Percentiles rank a stretch among this genome's conserved stretches.
phyloP scores from a whole-genome alignment of 1,140 invertebrate genomes.

The Bathynomus jamesi region DNA sequence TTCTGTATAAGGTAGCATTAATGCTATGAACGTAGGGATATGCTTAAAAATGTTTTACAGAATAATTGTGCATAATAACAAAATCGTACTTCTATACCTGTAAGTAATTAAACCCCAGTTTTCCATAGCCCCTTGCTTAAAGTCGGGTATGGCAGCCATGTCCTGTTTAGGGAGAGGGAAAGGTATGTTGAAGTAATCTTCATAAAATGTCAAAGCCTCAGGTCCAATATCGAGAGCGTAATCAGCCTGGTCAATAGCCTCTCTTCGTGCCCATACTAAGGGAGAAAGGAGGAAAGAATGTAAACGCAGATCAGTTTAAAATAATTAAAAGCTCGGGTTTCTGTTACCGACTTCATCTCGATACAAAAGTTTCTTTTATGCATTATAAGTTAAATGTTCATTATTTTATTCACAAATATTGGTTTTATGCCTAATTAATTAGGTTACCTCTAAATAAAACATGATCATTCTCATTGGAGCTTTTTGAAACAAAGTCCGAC shows the following conservation, averaged over 20 bases:
- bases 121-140: slow-evolving; percentile 47
- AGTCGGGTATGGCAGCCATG: slow-evolving; percentile 80
- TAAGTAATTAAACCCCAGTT: slow-evolving; percentile 65
- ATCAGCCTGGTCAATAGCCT: neutral
- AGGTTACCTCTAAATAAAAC: neutral
- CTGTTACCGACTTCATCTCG: too few relatives aligned
- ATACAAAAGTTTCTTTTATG: too few relatives aligned
- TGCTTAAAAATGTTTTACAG: too few relatives aligned
- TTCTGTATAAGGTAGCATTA: too few relatives aligned
- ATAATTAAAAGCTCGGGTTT: too few relatives aligned
- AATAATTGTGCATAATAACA: too few relatives aligned
- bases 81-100: too few relatives aligned
- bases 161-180: slow-evolving; percentile 68
- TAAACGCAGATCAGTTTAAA: too few relatives aligned
- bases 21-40: too few relatives aligned
- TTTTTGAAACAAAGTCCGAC: slow-evolving; percentile 67
- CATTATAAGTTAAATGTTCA: too few relatives aligned
- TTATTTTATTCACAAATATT: too few relatives aligned
- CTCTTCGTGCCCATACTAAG: neutral
- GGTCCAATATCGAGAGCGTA: slow-evolving; percentile 42
- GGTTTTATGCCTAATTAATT: too few relatives aligned
- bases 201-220: slow-evolving; percentile 55
- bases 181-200: slow-evolving; percentile 58
- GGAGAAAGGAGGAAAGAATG: neutral
- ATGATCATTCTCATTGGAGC: slow-evolving; percentile 44